Percentiles rank a stretch among this genome's conserved stretches.
These are phyloP conservation scores for Silvanus unidentatus DNA, from an alignment of 2,888 invertebrate species.

Conservation along the genomic window DNA sequence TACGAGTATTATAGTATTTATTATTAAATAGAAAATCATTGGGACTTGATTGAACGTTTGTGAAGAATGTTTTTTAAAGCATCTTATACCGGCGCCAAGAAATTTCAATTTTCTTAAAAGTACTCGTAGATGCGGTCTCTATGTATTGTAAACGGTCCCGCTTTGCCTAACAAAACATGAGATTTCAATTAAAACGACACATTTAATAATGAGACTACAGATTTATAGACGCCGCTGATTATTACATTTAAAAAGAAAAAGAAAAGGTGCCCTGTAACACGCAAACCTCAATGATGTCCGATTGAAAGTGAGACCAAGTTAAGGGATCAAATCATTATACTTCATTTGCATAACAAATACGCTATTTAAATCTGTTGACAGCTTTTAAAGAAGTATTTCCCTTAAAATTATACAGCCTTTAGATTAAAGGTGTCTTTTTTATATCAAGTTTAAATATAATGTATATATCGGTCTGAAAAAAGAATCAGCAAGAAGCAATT, in stretches of 20 bases:
- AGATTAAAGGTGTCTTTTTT: no score
- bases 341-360: constrained; percentile 20
- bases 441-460: no score
- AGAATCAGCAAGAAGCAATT: constrained; percentile 11
- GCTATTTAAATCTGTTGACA: constrained; percentile 9
- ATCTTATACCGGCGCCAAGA: no score
- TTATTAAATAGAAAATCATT: no score
- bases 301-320: constrained; percentile 21
- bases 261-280: constrained; percentile 27
- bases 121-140: no score
- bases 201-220: constrained; percentile 52
- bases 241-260: constrained; percentile 34
- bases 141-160: no score
- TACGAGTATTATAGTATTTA: no score
- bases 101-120: no score
- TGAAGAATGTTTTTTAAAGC: no score
- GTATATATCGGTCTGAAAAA: no score
- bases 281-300: constrained; percentile 28
- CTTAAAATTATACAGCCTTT: no score
- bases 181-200: constrained; percentile 59
- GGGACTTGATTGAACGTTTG: no score
- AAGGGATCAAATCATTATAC: constrained; percentile 11
- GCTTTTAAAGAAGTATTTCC: neutral
- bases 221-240: constrained; percentile 40
- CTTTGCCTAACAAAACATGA: constrained; percentile 49